Evolutionary conservation across 2,888 invertebrate genomes (phyloP).

Genomic region (Euproctis similis): DNA sequence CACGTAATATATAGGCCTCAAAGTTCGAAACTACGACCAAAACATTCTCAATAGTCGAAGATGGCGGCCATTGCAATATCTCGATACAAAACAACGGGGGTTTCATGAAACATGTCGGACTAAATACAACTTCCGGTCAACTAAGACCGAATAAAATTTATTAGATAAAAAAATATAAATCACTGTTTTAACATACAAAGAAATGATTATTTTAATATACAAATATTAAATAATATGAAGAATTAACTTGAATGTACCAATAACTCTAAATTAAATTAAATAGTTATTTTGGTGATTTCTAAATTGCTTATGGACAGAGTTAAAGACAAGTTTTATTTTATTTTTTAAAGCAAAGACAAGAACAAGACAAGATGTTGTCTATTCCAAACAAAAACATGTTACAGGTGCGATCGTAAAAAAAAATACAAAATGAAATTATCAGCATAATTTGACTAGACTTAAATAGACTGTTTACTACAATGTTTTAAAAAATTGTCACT

Average conservation of each 20-base stretch:
- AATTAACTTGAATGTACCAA: neutral
- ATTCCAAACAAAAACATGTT: neutral
- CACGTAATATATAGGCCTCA: conserved; percentile 62
- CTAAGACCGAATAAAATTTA: no score
- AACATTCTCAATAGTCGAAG: conserved; percentile 89
- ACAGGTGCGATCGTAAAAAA: neutral
- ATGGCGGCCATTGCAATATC: conserved; percentile 90
- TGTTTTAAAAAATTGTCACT: no score
- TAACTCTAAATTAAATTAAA: neutral
- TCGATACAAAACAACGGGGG: conserved; percentile 83
- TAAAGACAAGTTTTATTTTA: neutral
- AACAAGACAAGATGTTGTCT: neutral
- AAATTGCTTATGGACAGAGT: conserved; percentile 25
- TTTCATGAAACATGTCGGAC: conserved; percentile 66
- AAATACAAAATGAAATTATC: neutral
- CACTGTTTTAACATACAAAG: no score
- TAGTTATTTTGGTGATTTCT: conserved; percentile 4
- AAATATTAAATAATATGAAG: no score
- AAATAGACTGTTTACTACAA: no score
- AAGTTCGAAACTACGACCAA: conserved; percentile 77
- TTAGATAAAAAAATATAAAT: no score
- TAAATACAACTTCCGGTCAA: conserved; percentile 57
- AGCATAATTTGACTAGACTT: no score
- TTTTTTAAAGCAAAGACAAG: no score
- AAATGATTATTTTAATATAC: neutral